Evolutionary conservation across 1,140 invertebrate species (phyloP).

Genomic region (Bombus affinis): DNA sequence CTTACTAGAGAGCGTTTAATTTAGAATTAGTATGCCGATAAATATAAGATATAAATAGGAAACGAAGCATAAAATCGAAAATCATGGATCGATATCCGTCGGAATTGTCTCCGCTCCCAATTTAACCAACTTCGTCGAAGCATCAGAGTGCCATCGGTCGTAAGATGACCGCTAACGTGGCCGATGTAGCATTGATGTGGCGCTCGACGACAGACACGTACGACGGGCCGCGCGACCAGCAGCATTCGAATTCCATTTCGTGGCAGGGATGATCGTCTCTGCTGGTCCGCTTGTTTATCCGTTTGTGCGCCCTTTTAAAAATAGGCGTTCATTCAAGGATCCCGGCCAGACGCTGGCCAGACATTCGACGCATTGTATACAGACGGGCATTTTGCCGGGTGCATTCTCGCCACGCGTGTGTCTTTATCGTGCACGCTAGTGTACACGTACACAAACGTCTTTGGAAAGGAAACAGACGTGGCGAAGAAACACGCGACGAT

Average conservation of each 20-base stretch:
- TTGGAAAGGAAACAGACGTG: constrained; percentile 32
- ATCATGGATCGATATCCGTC: background rate
- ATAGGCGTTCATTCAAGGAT: constrained; percentile 78
- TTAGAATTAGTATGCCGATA: too few species aligned
- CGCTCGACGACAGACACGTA: constrained; percentile 14
- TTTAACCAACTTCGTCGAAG: background rate
- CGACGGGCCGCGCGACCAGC: background rate
- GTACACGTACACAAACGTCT: constrained; percentile 2
- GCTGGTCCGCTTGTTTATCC: constrained; percentile 61
- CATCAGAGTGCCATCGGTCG: background rate
- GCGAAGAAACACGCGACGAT: constrained; percentile 3
- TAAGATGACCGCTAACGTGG: background rate
- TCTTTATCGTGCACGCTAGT: constrained; percentile 11
- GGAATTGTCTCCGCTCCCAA: background rate
- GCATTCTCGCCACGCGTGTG: constrained; percentile 14
- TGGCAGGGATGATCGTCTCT: background rate
- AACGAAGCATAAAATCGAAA: background rate
- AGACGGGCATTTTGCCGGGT: constrained; percentile 64
- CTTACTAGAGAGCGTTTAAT: too few species aligned
- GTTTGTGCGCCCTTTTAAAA: constrained; percentile 72
- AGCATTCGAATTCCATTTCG: constrained; percentile 22
- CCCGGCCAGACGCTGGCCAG: constrained; percentile 72
- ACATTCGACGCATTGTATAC: constrained; percentile 70
- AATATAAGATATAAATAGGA: background rate
- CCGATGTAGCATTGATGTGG: background rate